Base-by-base conservation (phyloP, 2,888 invertebrate genomes). In the Drosophila meridiana region DNA sequence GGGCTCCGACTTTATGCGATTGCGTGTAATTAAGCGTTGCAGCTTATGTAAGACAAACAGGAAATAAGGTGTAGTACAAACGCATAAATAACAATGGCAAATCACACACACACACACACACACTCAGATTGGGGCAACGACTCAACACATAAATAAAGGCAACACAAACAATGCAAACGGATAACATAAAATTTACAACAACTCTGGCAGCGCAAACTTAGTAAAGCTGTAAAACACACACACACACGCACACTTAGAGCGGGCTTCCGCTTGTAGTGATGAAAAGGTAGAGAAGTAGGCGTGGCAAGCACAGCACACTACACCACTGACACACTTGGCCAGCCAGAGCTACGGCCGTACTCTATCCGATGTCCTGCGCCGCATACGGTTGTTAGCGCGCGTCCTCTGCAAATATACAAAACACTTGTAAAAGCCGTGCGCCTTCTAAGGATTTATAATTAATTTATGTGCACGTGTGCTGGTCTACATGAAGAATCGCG, bases 131-230 rank as follows among this genome's bases (percentile, higher is more conserved):
- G 14, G 50, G 45, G 57, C 38, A 56, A 70, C 60, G 50, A 56
- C 38, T 69, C 61, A 72, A 62, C 75, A 83, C 84, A 83, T 88
- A 88, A 85, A 87, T 88, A 80, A 84, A 81, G 74, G 77, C 76
- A 77, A 69, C 70, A 63, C 89, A 87, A 87, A 87, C 84, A 89
- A 89, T 87, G 89, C 71, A 84, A 87, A 73, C 89, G 86, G 89
- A 87, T 89, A 87, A 87, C 82, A 87, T 82, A 87, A 87, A 89
- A 87, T 89, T 82, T 87, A 84, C 89, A 89, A 79, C 89, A 84
- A 89, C 75, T 66, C 61, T 56, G 45, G 65, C 62, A 58, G 52
- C 56, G 38, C 63, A 45, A 69, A 52, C 80, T 77, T 74, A 88
- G 67, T 48, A 53, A 70, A 75, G 82, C 76, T 83, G 79, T 75